Base-by-base conservation (phyloP, 2,113 vertebrate species). In the Rhipidura dahli region DNA sequence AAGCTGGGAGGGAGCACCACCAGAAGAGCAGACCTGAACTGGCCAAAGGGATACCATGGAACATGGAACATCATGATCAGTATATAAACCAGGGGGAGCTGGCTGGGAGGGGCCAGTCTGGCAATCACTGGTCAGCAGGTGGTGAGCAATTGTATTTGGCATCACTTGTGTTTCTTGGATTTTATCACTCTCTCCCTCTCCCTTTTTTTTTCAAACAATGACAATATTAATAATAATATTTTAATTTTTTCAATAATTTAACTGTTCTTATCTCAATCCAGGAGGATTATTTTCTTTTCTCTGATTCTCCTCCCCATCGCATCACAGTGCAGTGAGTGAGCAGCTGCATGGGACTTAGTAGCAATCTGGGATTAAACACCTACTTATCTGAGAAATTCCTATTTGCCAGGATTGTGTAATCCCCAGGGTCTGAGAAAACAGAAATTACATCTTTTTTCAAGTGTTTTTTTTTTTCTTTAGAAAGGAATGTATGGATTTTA, bases 41-140 rank as follows among this genome's bases (percentile, higher is more conserved):
- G 26, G 49, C 17, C 40, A 49, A 54, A 54, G 26, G 15, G 21
- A 27, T 63, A 42, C 40, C 40, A 42, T 5, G n/a, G n/a, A 28
- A 2, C 10, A 7, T 15, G 22, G 40, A 54, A 31, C 0, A 1
- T 27, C 40, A 27, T 11, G 40, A 37, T 47, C 21, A 40, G 4
- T 35, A 6, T 18, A 35, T 35, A 76, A 69, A 54, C 26, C 4
- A 10, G 26, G 18, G 12, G 6, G n/a, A 60, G 9, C 16, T 47
- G 24, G 21, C 20, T 53, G 28, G 44, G 16, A 53, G 28, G 23
- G 24, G 11, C 33, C 45, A 75, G 24, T 45, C 30, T 68, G 40
- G 6, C 21, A 10, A 16, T 19, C 14, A 13, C 0, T 33, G 17
- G 7, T 54, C 26, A 54, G 47, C 31, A 23, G 6, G 2, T 24